Evolutionary conservation across 2,113 vertebrate species (phyloP).

Genomic region (Paraplagusia blochii): DNA sequence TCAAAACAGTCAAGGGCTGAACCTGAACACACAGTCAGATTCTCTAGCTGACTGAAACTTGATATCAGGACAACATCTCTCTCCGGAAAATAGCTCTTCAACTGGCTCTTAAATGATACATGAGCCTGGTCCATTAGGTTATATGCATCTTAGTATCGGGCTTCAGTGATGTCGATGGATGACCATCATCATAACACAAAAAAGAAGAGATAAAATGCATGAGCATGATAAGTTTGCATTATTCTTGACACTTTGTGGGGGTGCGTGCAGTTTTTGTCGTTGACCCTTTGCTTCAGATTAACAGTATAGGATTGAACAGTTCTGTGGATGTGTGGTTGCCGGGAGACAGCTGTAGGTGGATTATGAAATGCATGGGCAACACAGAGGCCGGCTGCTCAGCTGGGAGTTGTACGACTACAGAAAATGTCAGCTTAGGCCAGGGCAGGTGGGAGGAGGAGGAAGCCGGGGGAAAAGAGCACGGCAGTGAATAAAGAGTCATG

Average conservation of each 20-base stretch:
- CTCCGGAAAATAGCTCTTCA: no score
- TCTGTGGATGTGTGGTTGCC: slow-evolving; percentile 46
- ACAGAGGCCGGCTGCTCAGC: slow-evolving; percentile 45
- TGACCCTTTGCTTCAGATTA: slow-evolving; percentile 20
- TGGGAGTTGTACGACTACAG: slow-evolving; percentile 54
- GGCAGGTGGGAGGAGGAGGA: neutral
- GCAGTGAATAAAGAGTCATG: slow-evolving; percentile 8
- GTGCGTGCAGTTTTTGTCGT: neutral
- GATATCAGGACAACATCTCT: no score
- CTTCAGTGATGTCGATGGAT: no score
- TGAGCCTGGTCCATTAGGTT: no score
- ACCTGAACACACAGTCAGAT: no score
- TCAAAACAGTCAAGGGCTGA: no score
- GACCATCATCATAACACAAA: no score
- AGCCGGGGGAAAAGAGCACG: slow-evolving; percentile 1
- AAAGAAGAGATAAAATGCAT: no score
- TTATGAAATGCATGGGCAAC: slow-evolving; percentile 50
- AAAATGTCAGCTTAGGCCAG: slow-evolving; percentile 60
- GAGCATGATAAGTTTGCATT: neutral
- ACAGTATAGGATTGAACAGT: slow-evolving; percentile 22
- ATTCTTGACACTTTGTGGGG: slow-evolving; percentile 4
- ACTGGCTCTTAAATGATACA: no score
- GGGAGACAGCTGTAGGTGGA: slow-evolving; percentile 63
- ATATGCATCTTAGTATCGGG: no score
- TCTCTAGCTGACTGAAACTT: no score